Evolutionary conservation across 2,797 vertebrate genomes (phyloP).

Genomic region (Margarornis squamiger): DNA sequence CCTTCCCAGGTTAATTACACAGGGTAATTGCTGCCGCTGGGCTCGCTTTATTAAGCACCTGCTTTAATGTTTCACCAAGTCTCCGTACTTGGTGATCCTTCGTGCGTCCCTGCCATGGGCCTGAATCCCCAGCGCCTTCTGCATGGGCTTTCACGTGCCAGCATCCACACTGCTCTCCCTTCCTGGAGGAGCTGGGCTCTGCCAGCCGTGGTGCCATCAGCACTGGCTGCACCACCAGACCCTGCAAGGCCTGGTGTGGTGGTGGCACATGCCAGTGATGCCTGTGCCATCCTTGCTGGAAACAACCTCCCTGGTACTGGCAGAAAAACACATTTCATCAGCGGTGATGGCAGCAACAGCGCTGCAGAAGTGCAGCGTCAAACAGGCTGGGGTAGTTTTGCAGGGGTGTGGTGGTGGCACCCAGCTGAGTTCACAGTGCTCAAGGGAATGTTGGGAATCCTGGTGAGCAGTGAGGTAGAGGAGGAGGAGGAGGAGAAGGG

Average conservation of each 20-base stretch:
- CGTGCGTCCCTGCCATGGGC: rapidly evolving
- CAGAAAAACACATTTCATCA: neutral
- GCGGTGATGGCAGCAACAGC: neutral
- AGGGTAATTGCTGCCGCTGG: neutral
- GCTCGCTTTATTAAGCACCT: neutral
- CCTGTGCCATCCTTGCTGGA: neutral
- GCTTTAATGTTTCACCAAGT: constrained; percentile 50
- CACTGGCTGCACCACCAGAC: rapidly evolving
- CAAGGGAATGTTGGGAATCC: constrained; percentile 23
- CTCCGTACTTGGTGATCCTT: neutral
- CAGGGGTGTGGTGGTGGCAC: constrained; percentile 38
- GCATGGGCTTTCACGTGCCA: rapidly evolving
- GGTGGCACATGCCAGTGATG: neutral
- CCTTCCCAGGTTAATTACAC: constrained; percentile 24
- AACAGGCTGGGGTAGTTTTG: constrained; percentile 58
- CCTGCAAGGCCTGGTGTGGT: rapidly evolving
- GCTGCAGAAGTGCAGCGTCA: neutral
- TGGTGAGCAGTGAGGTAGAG: rapidly evolving
- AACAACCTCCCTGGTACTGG: neutral
- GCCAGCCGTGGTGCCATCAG: rapidly evolving
- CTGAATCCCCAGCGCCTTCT: neutral
- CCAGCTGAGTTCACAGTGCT: neutral
- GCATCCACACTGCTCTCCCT: rapidly evolving
- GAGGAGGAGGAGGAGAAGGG: neutral
- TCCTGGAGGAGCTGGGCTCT: rapidly evolving